phyloP scores from a whole-genome alignment of 2,113 vertebrate genomes.

The Pseudorhombus dupliciocellatus region DNA sequence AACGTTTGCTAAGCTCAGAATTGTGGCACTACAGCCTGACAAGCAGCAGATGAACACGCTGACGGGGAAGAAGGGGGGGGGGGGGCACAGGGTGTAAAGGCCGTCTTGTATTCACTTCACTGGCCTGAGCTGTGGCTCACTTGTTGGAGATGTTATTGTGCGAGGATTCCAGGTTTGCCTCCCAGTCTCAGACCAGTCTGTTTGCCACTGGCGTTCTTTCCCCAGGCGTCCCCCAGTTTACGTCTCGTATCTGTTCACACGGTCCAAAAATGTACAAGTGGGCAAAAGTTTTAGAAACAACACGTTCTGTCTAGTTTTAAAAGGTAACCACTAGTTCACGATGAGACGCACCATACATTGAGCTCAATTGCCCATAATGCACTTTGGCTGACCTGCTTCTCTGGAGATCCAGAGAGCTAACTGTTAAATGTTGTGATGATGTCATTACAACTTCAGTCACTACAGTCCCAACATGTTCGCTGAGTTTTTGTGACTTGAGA shows the following conservation, averaged over 20 bases:
- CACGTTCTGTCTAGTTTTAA: neutral
- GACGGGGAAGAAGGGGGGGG: too few species aligned
- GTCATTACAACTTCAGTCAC: too few species aligned
- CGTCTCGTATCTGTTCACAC: neutral
- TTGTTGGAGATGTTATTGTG: conserved; percentile 18
- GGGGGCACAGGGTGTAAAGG: conserved; percentile 16
- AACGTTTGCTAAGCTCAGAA: conserved; percentile 70
- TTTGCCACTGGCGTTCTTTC: neutral
- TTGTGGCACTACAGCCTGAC: conserved; percentile 54
- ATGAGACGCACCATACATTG: too few species aligned
- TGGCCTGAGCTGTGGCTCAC: conserved; percentile 15
- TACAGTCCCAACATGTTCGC: neutral
- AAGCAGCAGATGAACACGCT: conserved; percentile 43
- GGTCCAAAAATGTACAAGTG: neutral
- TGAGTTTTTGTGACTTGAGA: neutral
- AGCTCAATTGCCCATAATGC: neutral
- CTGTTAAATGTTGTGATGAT: too few species aligned
- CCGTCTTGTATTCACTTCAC: conserved; percentile 30
- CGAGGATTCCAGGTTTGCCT: conserved; percentile 13
- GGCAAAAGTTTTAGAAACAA: neutral
- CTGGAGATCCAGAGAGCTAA: too few species aligned
- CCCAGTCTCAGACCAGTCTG: conserved; percentile 5
- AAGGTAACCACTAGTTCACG: neutral
- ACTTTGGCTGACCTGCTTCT: neutral
- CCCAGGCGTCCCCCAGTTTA: neutral